Evolutionary conservation across 2,888 invertebrate genomes (phyloP).

Genomic region (Apamea crenata): DNA sequence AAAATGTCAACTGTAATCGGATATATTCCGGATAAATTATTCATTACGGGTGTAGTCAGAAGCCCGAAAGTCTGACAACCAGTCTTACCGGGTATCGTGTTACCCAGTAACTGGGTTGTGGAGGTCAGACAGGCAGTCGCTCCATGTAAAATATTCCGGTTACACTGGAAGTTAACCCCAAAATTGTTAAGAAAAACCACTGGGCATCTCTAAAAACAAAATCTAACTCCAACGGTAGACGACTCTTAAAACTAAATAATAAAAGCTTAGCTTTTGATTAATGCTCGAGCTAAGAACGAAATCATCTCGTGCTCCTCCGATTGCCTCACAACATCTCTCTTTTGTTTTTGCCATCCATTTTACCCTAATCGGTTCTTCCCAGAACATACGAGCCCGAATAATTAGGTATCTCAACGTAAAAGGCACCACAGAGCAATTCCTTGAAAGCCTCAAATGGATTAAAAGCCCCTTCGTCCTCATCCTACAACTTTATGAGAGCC

Average conservation of each 20-base stretch:
- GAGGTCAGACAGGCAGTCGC: background rate
- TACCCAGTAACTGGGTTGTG: background rate
- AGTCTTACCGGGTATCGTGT: background rate
- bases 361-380: constrained; percentile 40
- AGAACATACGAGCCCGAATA: constrained; percentile 39
- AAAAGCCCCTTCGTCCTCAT: background rate
- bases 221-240: background rate
- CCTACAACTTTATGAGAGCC: constrained; percentile 45
- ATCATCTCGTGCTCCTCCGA: constrained; percentile 18
- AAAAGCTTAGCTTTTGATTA: constrained; percentile 28
- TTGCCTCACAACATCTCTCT: background rate
- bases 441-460: constrained; percentile 30
- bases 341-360: constrained; percentile 34
- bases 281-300: constrained; percentile 13
- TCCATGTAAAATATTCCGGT: background rate
- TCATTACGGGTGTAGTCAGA: no score
- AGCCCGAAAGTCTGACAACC: no score
- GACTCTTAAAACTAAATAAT: background rate
- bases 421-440: constrained; percentile 30
- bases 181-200: background rate
- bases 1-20: background rate
- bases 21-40: no score
- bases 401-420: constrained; percentile 37
- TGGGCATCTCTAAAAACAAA: background rate
- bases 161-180: background rate